These are phyloP conservation scores for Rhodeus uyekii DNA, from an alignment of 2,797 vertebrate genomes.

Conservation along the genomic window DNA sequence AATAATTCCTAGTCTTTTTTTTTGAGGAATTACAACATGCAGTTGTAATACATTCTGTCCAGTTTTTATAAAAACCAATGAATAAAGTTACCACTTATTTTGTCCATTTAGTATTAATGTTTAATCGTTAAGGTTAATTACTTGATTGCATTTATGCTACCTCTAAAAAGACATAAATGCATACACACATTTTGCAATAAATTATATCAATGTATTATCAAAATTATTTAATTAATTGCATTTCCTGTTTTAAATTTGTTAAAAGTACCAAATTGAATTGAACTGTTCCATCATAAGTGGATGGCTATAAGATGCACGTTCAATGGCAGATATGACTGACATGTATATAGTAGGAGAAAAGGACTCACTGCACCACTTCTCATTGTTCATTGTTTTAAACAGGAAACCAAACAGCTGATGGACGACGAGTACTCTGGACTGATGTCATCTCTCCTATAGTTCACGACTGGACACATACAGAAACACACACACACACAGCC, in stretches of 20 bases:
- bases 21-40: no score
- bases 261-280: neutral
- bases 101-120: neutral
- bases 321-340: neutral
- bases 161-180: neutral
- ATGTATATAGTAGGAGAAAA: neutral
- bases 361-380: neutral
- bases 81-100: neutral
- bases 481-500: slow-evolving; percentile 24
- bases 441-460: slow-evolving; percentile 36
- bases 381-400: slow-evolving; percentile 48
- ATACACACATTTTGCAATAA: neutral
- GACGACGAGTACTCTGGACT: slow-evolving; percentile 22
- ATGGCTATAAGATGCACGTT: neutral
- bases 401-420: slow-evolving; percentile 57
- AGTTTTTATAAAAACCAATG: neutral
- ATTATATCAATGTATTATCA: neutral
- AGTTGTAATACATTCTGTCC: no score
- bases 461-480: slow-evolving; percentile 61
- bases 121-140: neutral
- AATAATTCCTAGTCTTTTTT: no score
- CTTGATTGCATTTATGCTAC: neutral
- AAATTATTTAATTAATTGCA: neutral
- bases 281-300: neutral
- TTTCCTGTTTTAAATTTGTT: neutral